Base-by-base conservation (phyloP, 2,113 vertebrate species). In the Mormyrus lacerda region DNA sequence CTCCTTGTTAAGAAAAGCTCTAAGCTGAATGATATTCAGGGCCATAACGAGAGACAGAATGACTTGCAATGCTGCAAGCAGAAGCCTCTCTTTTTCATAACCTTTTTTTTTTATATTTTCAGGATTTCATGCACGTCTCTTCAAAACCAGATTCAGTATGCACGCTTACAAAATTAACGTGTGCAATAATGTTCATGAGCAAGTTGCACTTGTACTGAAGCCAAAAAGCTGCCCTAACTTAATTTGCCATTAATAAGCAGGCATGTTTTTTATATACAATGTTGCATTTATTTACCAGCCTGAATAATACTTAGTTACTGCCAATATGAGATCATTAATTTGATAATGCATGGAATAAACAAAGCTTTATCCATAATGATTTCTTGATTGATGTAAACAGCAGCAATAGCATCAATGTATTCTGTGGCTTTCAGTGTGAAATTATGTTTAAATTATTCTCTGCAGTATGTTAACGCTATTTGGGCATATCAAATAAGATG, bases 101-200 rank as follows among this genome's bases (percentile, higher is more conserved):
- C 65, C 48, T 82, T 89, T 90, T 82, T 89, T 90, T 45, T 92
- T 13, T 90, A 90, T 79, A 79, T 79, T 79, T 79, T 79, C 35
- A 17, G 73, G 35, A 79, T 79, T 79, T 79, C 73, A 42, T 15
- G 73, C 73, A 79, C 73, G 73, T 79, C 39, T 79, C 61, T 17
- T 79, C 73, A 42, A 42, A 79, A 79, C 13, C 35, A 79, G 73
- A 79, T 79, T 31, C 27, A 42, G 35, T 76, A 19, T 42, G 73
- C 73, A 42, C 5, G n/a, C 73, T 42, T 79, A 42, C 31, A 42
- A 76, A 76, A 76, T 79, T 35, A 73, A 73, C 3, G 31, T 7
- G 35, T 42, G 17, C 15, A 39, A 79, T 79, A 79, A 79, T 2
- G 35, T 39, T 39, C 17, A 79, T 79, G 73, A 79, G 69, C 4